These are phyloP conservation scores for Nanorana parkeri DNA, from an alignment of 2,113 vertebrate species.

Conservation along the genomic window DNA sequence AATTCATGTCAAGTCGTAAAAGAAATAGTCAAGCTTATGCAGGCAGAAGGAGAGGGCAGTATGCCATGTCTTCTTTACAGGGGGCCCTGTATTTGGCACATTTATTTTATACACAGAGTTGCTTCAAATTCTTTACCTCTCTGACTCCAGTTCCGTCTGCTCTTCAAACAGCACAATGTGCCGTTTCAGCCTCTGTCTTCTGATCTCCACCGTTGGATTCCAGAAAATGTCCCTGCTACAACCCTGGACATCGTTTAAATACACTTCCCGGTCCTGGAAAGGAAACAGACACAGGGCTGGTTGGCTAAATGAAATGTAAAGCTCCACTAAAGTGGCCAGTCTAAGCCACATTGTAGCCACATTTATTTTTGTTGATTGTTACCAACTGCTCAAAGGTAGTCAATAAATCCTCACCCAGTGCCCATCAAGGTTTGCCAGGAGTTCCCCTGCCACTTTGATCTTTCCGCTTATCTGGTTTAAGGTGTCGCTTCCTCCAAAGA, in stretches of 20 bases:
- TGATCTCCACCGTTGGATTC: slow-evolving; percentile 84
- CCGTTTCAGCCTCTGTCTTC: slow-evolving; percentile 82
- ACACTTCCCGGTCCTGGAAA: slow-evolving; percentile 89
- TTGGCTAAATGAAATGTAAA: too few relatives aligned
- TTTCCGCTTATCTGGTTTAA: slow-evolving; percentile 93
- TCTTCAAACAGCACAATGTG: slow-evolving; percentile 85
- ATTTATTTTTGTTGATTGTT: too few relatives aligned
- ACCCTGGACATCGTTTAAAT: slow-evolving; percentile 79
- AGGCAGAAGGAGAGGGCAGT: too few relatives aligned
- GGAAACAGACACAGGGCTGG: background rate
- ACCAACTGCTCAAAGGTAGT: too few relatives aligned
- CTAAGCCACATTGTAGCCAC: too few relatives aligned
- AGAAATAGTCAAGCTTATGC: too few relatives aligned
- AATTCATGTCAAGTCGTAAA: too few relatives aligned
- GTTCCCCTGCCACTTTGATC: slow-evolving; percentile 83
- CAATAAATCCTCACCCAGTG: slow-evolving; percentile 82
- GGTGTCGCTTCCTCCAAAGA: slow-evolving; percentile 83
- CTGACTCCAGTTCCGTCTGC: slow-evolving; percentile 89
- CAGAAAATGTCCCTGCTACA: slow-evolving; percentile 81
- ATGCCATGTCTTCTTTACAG: too few relatives aligned
- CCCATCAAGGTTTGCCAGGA: slow-evolving; percentile 83
- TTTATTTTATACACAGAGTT: background rate
- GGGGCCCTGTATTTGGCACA: too few relatives aligned
- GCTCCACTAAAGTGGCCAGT: too few relatives aligned
- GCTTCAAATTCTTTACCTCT: slow-evolving; percentile 76